These are phyloP conservation scores for Meandrina meandrites DNA, from an alignment of 92 coral and sea anemone genomes.

Conservation along the genomic window DNA sequence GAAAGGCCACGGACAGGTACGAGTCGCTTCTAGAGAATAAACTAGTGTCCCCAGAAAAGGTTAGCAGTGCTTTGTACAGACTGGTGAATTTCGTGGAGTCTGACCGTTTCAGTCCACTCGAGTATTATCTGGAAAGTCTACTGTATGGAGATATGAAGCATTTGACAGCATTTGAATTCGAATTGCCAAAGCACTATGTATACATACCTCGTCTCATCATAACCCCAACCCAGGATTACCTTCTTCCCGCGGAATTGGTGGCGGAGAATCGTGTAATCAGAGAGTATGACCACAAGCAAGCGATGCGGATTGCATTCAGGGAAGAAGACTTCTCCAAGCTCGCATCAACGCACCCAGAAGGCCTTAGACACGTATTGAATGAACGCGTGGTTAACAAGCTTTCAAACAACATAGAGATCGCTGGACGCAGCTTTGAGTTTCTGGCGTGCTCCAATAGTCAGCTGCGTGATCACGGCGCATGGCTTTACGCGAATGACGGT, in stretches of 20 bases:
- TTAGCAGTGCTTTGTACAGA: conserved; percentile 70
- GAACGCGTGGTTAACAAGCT: conserved; percentile 71
- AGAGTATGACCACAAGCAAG: conserved; percentile 70
- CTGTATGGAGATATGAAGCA: conserved; percentile 61
- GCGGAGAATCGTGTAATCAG: conserved; percentile 94
- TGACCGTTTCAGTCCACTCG: conserved; percentile 72
- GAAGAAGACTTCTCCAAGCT: conserved; percentile 95
- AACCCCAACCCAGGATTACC: conserved; percentile 86
- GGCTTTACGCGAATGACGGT: conserved; percentile 80
- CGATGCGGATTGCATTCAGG: conserved; percentile 89
- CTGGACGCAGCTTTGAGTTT: conserved; percentile 75
- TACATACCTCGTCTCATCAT: conserved; percentile 86
- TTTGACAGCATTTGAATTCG: conserved; percentile 61
- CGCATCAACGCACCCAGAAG: conserved; percentile 59
- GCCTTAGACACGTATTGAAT: conserved; percentile 64
- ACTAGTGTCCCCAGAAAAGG: conserved; percentile 16
- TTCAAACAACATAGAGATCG: conserved; percentile 45
- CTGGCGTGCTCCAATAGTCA: conserved; percentile 96
- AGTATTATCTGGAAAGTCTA: conserved; percentile 51
- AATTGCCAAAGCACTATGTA: conserved; percentile 83
- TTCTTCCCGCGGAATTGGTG: conserved; percentile 87
- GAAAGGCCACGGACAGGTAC: conserved; percentile 45
- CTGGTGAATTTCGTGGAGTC: conserved; percentile 57
- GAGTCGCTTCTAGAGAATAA: not conserved
- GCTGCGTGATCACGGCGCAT: conserved; percentile 91